phyloP scores from a whole-genome alignment of 2,797 vertebrate species.

The Poeciliopsis presidionis region DNA sequence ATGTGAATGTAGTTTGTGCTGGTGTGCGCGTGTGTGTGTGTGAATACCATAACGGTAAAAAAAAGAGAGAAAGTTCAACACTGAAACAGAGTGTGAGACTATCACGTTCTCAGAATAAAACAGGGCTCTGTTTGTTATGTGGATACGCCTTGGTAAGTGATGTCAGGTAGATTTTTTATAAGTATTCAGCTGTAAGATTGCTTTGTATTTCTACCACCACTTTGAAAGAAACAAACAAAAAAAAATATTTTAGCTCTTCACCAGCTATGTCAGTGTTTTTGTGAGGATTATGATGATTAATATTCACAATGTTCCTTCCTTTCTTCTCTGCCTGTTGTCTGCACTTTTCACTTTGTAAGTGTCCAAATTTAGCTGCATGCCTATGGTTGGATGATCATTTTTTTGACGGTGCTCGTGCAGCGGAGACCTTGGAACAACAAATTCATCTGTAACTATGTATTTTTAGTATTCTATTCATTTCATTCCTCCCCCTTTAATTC shows the following conservation, averaged over 20 bases:
- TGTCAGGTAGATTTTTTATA: slow-evolving; percentile 68
- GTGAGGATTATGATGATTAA: slow-evolving; percentile 33
- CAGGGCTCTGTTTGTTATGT: slow-evolving; percentile 56
- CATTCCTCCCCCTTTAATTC: slow-evolving; percentile 31
- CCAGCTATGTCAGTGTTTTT: slow-evolving; percentile 24
- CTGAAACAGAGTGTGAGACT: slow-evolving; percentile 65
- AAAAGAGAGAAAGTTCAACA: slow-evolving; percentile 33
- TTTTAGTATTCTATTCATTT: slow-evolving; percentile 32
- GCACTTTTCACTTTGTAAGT: slow-evolving; percentile 51
- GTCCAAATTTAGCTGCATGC: slow-evolving; percentile 75
- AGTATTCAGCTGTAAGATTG: slow-evolving; percentile 56
- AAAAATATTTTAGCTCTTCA: slow-evolving; percentile 5
- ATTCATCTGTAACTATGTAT: slow-evolving; percentile 62
- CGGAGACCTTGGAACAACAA: slow-evolving; percentile 52
- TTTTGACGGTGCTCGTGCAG: slow-evolving; percentile 69
- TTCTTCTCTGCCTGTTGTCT: slow-evolving; percentile 35
- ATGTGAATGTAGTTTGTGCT: background rate
- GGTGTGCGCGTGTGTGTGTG: slow-evolving; percentile 33
- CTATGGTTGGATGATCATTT: slow-evolving; percentile 77
- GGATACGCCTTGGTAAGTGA: slow-evolving; percentile 67
- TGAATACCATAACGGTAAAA: slow-evolving; percentile 46
- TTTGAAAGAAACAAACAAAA: background rate
- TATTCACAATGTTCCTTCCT: slow-evolving; percentile 32
- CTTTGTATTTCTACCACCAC: slow-evolving; percentile 27
- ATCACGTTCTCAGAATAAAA: slow-evolving; percentile 74